Percentiles rank a stretch among this genome's conserved stretches.
These are phyloP conservation scores for Tragulus kanchil DNA, from an alignment of 2,113 vertebrate species.

Conservation along the genomic window DNA sequence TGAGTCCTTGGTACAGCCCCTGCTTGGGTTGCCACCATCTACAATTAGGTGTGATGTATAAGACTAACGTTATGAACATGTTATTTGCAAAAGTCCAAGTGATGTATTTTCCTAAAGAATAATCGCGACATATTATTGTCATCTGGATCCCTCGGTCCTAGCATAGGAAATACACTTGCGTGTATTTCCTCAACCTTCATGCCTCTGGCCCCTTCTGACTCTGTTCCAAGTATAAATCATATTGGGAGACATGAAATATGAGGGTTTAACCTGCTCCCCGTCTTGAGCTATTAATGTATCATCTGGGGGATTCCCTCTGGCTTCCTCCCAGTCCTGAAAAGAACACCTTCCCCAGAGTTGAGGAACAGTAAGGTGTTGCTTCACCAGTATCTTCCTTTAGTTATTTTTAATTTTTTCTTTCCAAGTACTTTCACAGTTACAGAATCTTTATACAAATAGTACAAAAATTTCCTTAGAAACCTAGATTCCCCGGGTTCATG, in stretches of 20 bases:
- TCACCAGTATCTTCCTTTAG: not conserved
- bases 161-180: not conserved
- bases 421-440: not conserved
- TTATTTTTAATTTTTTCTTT: not conserved
- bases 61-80: not conserved
- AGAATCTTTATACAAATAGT: not conserved
- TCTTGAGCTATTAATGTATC: not conserved
- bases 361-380: not conserved
- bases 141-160: not conserved
- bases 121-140: not conserved
- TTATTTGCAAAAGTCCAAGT: constrained; percentile 32
- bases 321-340: not conserved
- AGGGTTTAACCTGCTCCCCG: not conserved
- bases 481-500: not conserved
- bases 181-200: not conserved
- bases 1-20: not conserved
- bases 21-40: not conserved
- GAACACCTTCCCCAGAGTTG: not conserved
- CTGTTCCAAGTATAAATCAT: not conserved
- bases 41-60: not conserved
- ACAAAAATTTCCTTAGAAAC: not conserved
- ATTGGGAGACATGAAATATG: not conserved
- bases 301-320: not conserved
- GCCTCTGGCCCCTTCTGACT: not conserved
- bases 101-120: constrained; percentile 17